Base-by-base conservation (phyloP, 2,888 invertebrate species). In the Steinernema carpocapsae region DNA sequence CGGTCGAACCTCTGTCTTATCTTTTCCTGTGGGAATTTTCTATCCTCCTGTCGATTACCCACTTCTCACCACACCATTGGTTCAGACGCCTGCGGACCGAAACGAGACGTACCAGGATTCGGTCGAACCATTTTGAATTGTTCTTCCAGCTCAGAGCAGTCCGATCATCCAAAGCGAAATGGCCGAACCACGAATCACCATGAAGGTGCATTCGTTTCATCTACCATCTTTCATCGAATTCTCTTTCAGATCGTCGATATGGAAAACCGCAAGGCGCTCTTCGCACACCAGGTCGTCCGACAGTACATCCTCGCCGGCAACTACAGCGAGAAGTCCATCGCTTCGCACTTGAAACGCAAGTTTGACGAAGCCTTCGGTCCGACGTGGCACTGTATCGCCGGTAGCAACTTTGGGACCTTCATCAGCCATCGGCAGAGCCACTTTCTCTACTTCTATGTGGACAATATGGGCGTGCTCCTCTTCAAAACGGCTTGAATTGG, bases 371-470 rank as follows among this genome's bases (percentile, higher is more conserved):
- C 52, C 70, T 75, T 56, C 72, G 75, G 75, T 0, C 71, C 52
- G 12, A 72, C 75, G 7, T 75, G 75, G 75, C 75, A 77, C 46
- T 77, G 77, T 56, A 72, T 77, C 32, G 73, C 70, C 26, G 77
- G 77, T 29, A 76, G 42, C 64, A 51, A 45, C 24, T 77, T 77
- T 70, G 77, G 76, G 2, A 43, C 76, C 29, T 46, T 70, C 42
- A 37, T 77, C 42, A 71, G 73, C 29, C 77, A 77, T 37, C 48
- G 52, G 22, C 71, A 77, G 43, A 77, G 71, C 51, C 70, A 73
- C 26, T 77, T 77, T 59, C 71, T 77, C 26, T 77, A 77, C 72
- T 59, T 77, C 43, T 77, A 59, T 70, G 77, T 77, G 37, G 77
- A 77, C 42, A 46, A 76, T 46, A 51, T 70, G 51, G 77, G 77